These are phyloP conservation scores for Agrochola litura DNA, from an alignment of 2,888 invertebrate genomes.

Conservation along the genomic window DNA sequence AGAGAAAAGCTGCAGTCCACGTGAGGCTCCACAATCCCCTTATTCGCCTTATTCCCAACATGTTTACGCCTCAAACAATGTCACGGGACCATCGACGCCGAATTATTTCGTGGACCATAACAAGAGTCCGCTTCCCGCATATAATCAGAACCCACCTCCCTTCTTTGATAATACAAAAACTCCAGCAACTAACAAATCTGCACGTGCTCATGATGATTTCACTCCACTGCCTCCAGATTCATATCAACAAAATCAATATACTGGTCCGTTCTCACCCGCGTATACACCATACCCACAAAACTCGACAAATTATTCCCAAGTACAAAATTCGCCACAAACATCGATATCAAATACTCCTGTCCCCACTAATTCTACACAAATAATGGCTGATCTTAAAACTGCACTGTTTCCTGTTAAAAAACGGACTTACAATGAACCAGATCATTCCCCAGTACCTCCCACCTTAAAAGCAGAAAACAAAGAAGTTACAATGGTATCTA, in stretches of 20 bases:
- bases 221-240: constrained; percentile 89
- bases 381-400: constrained; percentile 79
- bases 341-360: constrained; percentile 69
- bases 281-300: constrained; percentile 83
- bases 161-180: constrained; percentile 92
- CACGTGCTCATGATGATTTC: constrained; percentile 90
- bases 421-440: constrained; percentile 90
- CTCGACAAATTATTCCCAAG: constrained; percentile 79
- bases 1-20: constrained; percentile 95
- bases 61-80: constrained; percentile 85
- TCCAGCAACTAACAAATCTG: constrained; percentile 83
- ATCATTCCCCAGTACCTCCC: constrained; percentile 73
- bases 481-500: constrained; percentile 68
- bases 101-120: constrained; percentile 86
- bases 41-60: constrained; percentile 87
- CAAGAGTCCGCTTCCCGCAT: constrained; percentile 86
- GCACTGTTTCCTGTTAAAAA: constrained; percentile 92
- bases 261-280: constrained; percentile 82
- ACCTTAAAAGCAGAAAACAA: constrained; percentile 73
- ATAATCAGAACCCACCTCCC: constrained; percentile 87
- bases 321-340: constrained; percentile 78
- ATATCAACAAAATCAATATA: constrained; percentile 89
- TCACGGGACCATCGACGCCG: constrained; percentile 81
- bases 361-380: constrained; percentile 72
- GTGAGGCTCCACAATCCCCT: constrained; percentile 92